Evolutionary conservation across 2,113 vertebrate genomes (phyloP), one percentile per base, ranked within the genome.

Genomic region (Tretioscincus oriximinensis): DNA sequence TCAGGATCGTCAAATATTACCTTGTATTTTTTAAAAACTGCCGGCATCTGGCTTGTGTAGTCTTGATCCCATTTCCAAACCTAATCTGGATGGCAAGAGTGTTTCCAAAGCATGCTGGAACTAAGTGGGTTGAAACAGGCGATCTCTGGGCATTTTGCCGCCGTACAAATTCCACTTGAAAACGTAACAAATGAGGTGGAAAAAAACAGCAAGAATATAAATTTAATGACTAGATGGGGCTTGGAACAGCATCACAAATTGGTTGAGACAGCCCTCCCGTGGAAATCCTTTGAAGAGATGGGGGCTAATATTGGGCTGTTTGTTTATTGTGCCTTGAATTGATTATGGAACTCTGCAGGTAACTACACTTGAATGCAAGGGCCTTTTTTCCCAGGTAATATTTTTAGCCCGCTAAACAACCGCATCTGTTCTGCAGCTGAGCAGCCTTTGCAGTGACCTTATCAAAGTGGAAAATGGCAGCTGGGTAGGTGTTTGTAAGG

Each of bases 371-470:
- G 66, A 89, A 87, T 76, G 80, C 75, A 70, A 22, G 81, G 85
- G 78, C 51, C 5, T 75, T 80, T 91, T 85, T 72, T 29, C 24
- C 54, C 73, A 81, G 75, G 77, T 86, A 14, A 0, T 83, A 83
- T 90, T 90, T 91, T 89, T 78, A 90, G 87, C 86, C 81, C 83
- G 61, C 85, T 84, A 81, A 90, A 89, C 89, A 90, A 88, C 79
- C 73, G 73, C 77, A 79, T 88, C 78, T 83, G 18, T 91, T 61
- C 81, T 80, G 76, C 78, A 76, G 78, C 65, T 86, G 82, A 90
- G 82, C 90, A 86, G 85, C 69, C 75, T 91, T 88, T 78, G 64
- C 88, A 87, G 86, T 85, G 89, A 69, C 35, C 84, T 60, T 35
- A 51, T 77, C 45, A 76, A 84, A 87, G 81, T 82, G 70, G 91